Conservation (phyloP, 2,797 vertebrate genomes). For the Phataginus tricuspis region DNA sequence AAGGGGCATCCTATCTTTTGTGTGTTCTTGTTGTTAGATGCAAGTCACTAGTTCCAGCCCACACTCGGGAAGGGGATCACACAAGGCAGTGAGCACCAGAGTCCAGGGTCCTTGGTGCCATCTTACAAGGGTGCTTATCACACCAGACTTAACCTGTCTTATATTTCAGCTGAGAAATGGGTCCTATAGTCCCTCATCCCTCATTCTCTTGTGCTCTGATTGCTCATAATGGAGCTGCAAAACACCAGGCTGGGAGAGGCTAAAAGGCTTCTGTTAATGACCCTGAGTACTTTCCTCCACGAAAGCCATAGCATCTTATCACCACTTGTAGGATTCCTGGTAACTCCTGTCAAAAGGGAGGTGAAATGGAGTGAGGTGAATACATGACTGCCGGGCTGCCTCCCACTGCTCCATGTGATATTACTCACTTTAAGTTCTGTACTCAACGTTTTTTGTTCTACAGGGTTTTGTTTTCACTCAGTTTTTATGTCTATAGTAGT, state of each 20-base stretch:
- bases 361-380: accelerated
- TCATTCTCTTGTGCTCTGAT: background rate
- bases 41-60: background rate
- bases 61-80: background rate
- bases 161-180: background rate
- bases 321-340: background rate
- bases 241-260: background rate
- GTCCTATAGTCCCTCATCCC: background rate
- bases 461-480: background rate
- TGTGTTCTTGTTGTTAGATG: background rate
- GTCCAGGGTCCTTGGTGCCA: accelerated
- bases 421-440: background rate
- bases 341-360: background rate
- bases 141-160: too few relatives aligned
- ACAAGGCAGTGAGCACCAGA: accelerated
- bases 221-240: background rate
- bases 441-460: background rate
- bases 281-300: background rate
- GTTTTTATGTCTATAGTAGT: background rate
- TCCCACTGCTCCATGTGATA: accelerated
- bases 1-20: background rate
- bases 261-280: background rate
- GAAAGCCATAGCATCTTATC: accelerated
- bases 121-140: background rate
- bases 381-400: accelerated